Percentiles rank a stretch among this genome's conserved stretches.
Evolutionary conservation across 2,888 invertebrate genomes (phyloP).

Genomic region (Apantesis nais): DNA sequence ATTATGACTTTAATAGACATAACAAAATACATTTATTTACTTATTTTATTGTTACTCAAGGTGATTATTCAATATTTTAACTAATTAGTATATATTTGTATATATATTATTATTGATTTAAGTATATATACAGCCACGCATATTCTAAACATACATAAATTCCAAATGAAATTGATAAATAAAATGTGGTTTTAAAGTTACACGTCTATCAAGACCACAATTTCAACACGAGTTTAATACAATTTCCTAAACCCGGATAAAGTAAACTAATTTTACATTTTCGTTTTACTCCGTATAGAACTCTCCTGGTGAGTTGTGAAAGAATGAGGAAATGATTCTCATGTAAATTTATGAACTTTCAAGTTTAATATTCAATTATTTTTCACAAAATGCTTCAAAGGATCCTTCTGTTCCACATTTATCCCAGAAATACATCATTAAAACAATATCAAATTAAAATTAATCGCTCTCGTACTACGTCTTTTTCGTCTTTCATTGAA

Average conservation of each 20-base stretch:
- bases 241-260: not conserved
- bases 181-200: too few relatives aligned
- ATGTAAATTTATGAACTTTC: not conserved
- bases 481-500: not conserved
- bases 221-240: too few relatives aligned
- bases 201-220: too few relatives aligned
- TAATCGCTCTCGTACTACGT: not conserved
- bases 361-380: not conserved
- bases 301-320: not conserved
- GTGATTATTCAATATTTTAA: not conserved
- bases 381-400: not conserved
- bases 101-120: too few relatives aligned
- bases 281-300: not conserved
- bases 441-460: not conserved
- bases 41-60: not conserved
- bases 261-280: not conserved
- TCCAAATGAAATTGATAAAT: too few relatives aligned
- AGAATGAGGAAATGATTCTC: not conserved
- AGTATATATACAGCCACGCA: too few relatives aligned
- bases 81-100: too few relatives aligned
- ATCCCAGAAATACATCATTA: not conserved
- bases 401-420: not conserved
- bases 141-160: too few relatives aligned
- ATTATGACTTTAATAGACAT: too few relatives aligned
- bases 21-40: too few relatives aligned